Conservation (phyloP, 2,797 vertebrate genomes). For the Rhincodon typus region DNA sequence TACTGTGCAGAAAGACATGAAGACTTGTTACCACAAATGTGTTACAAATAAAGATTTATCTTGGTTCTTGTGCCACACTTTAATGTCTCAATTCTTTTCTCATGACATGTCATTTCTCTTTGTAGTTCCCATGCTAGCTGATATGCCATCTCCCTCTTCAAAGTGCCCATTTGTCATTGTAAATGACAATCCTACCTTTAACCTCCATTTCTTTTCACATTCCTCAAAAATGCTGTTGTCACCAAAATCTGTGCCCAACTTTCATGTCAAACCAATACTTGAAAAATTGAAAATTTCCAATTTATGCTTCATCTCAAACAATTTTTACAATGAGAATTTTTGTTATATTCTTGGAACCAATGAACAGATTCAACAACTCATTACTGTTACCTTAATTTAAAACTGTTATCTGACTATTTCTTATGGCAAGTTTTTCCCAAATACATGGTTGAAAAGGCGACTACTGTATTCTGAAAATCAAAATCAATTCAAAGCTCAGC, state of each 20-base stretch:
- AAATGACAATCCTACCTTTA: background rate
- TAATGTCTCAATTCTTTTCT: background rate
- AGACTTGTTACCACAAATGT: too few species aligned
- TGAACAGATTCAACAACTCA: too few species aligned
- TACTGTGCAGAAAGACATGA: too few species aligned
- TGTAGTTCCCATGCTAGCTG: background rate
- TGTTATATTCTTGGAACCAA: too few species aligned
- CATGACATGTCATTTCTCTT: background rate
- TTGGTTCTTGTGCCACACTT: too few species aligned
- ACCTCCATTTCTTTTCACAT: background rate
- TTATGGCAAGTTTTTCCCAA: too few species aligned
- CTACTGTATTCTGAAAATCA: background rate
- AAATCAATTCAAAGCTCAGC: background rate
- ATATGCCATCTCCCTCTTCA: background rate
- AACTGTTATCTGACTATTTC: too few species aligned
- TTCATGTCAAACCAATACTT: background rate
- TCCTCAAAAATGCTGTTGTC: background rate
- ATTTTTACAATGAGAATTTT: too few species aligned
- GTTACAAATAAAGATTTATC: background rate
- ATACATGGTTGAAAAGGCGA: background rate
- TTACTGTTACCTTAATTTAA: too few species aligned
- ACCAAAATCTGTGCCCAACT: background rate
- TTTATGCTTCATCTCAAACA: too few species aligned
- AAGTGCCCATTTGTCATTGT: background rate
- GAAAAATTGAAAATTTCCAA: too few species aligned